Conservation (phyloP, 2,888 invertebrate genomes). For the Enchytraeus crypticus region DNA sequence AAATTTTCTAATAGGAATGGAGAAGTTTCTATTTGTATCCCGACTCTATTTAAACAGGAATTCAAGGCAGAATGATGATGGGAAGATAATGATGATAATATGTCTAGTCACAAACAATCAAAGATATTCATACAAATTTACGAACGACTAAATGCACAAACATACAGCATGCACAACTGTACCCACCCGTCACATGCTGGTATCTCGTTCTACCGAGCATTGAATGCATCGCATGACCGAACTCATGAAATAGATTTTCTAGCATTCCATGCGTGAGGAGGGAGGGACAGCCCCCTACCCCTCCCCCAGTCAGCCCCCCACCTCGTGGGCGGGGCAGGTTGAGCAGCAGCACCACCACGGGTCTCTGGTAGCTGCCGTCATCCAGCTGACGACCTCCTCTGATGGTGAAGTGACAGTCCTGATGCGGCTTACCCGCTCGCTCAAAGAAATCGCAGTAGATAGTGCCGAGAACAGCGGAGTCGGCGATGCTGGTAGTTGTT, state of each 20-base stretch:
- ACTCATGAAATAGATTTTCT: slow-evolving; percentile 95
- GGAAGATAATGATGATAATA: too few species aligned
- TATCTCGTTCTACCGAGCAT: slow-evolving; percentile 90
- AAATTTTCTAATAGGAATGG: too few species aligned
- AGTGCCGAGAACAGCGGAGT: slow-evolving; percentile 77
- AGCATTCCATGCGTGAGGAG: slow-evolving; percentile 69
- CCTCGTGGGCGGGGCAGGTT: slow-evolving; percentile 70
- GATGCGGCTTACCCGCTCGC: slow-evolving; percentile 70
- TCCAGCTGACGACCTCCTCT: slow-evolving; percentile 74
- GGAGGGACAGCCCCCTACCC: slow-evolving; percentile 63
- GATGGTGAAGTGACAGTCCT: slow-evolving; percentile 97
- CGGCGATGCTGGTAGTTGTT: too few species aligned
- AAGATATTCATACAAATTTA: too few species aligned
- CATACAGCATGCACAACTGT: too few species aligned
- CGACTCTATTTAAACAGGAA: too few species aligned
- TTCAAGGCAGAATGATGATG: too few species aligned
- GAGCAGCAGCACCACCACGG: slow-evolving; percentile 85
- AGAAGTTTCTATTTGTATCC: too few species aligned
- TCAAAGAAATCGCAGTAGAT: slow-evolving; percentile 97
- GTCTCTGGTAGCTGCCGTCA: slow-evolving; percentile 76
- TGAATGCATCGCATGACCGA: slow-evolving; percentile 98
- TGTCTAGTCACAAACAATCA: too few species aligned
- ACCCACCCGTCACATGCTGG: slow-evolving; percentile 77
- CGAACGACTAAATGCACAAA: too few species aligned
- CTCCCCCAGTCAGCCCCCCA: slow-evolving; percentile 61